Conservation (phyloP, 2,888 invertebrate species). For the Gasteruption jaculator region DNA sequence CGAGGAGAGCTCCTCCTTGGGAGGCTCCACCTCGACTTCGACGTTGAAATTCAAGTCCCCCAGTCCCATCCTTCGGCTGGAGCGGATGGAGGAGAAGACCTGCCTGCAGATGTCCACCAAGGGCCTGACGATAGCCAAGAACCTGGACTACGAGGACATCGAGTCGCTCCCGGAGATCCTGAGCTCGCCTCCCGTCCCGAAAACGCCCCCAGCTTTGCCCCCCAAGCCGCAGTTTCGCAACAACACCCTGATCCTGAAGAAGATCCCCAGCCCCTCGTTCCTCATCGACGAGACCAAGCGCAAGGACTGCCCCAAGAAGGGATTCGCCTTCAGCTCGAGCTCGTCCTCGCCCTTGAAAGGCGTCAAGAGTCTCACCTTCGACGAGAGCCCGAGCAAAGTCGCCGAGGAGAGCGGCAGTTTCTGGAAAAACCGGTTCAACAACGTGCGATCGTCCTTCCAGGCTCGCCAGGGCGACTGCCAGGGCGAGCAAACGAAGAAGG, state of each 20-base stretch:
- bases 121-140: conserved; percentile 46
- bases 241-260: conserved; percentile 44
- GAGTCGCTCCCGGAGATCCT: conserved; percentile 43
- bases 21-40: conserved; percentile 12
- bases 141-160: conserved; percentile 48
- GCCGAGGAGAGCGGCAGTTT: conserved; percentile 25
- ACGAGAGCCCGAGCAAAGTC: conserved; percentile 28
- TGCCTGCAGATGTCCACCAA: conserved; percentile 45
- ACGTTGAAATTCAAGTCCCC: conserved; percentile 19
- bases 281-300: conserved; percentile 43
- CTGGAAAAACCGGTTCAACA: conserved; percentile 36
- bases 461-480: conserved; percentile 22
- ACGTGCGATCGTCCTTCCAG: conserved; percentile 36
- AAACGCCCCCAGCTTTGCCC: conserved; percentile 67
- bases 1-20: conserved; percentile 20
- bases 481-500: conserved; percentile 19
- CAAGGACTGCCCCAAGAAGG: no score
- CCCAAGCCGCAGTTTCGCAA: conserved; percentile 61
- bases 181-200: conserved; percentile 39
- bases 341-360: conserved; percentile 26
- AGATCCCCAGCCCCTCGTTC: conserved; percentile 50
- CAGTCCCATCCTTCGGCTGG: conserved; percentile 37
- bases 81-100: conserved; percentile 45
- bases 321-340: conserved; percentile 20
- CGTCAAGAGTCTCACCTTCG: conserved; percentile 34